Percentiles rank a stretch among this genome's conserved stretches.
phyloP scores from a whole-genome alignment of 1,140 invertebrate genomes.

The Ceratoteleas bidentatus region DNA sequence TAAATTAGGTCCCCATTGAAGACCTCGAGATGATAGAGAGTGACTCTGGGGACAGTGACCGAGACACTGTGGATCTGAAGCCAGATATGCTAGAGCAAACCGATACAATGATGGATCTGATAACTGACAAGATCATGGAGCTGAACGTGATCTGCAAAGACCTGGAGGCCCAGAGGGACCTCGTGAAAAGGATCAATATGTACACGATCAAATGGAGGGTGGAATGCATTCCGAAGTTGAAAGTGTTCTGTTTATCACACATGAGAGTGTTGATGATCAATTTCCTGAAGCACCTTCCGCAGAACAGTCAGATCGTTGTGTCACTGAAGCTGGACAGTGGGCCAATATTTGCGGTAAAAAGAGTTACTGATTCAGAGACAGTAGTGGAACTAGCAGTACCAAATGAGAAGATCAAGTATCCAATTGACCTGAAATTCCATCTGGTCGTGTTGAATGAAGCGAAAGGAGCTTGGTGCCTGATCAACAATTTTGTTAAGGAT shows the following conservation, averaged over 20 bases:
- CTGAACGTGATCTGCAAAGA: conserved; percentile 14
- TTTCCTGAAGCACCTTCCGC: conserved; percentile 69
- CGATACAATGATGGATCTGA: conserved; percentile 65
- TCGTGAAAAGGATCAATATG: conserved; percentile 72
- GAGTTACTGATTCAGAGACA: conserved; percentile 60
- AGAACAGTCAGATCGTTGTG: conserved; percentile 63
- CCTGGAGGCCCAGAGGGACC: conserved; percentile 53
- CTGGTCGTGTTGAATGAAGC: conserved; percentile 68
- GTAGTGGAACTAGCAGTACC: conserved; percentile 66
- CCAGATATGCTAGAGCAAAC: conserved; percentile 68
- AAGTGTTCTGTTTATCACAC: conserved; percentile 59
- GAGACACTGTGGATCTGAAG: conserved; percentile 37
- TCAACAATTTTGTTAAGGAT: conserved; percentile 71
- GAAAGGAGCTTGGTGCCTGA: conserved; percentile 71
- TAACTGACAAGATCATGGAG: conserved; percentile 61
- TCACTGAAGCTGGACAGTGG: conserved; percentile 52
- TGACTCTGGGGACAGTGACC: conserved; percentile 23
- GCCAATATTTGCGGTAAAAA: conserved; percentile 69
- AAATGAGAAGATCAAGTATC: conserved; percentile 27
- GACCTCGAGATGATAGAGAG: conserved; percentile 40
- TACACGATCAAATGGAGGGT: conserved; percentile 68
- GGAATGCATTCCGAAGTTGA: conserved; percentile 59
- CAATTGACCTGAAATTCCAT: conserved; percentile 64
- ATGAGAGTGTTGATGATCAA: conserved; percentile 57
- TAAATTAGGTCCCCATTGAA: conserved; percentile 52